These are phyloP conservation scores for Egretta garzetta DNA, from an alignment of 2,113 vertebrate species.

Conservation along the genomic window DNA sequence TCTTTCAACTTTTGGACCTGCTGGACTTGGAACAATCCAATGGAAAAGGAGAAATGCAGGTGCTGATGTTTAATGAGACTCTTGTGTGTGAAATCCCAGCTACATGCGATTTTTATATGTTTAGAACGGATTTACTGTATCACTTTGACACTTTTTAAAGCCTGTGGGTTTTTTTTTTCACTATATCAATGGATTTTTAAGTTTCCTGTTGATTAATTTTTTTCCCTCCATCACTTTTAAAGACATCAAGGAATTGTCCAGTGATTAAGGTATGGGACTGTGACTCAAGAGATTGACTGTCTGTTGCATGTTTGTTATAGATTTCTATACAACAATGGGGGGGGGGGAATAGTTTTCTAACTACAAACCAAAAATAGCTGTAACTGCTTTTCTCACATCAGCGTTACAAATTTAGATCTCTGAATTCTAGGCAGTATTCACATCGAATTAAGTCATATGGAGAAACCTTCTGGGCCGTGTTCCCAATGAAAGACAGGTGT, in stretches of 20 bases:
- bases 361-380: not conserved
- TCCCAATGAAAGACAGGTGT: not conserved
- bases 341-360: not conserved
- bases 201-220: not conserved
- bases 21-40: constrained; percentile 59
- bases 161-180: not conserved
- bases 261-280: not conserved
- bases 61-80: constrained; percentile 53
- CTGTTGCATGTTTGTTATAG: not conserved
- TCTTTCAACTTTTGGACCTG: constrained; percentile 80
- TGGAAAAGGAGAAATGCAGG: constrained; percentile 74
- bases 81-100: not conserved
- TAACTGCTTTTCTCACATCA: not conserved
- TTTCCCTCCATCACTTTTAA: not conserved
- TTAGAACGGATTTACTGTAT: not conserved
- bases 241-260: not conserved
- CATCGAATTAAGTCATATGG: not conserved
- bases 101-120: not conserved
- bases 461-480: not conserved
- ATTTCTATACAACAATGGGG: not conserved
- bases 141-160: not conserved
- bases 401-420: not conserved
- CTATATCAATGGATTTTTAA: not conserved
- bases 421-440: not conserved
- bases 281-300: not conserved